Base-by-base conservation (phyloP, 92 coral and sea anemone genomes). In the Scolanthus callimorphus region DNA sequence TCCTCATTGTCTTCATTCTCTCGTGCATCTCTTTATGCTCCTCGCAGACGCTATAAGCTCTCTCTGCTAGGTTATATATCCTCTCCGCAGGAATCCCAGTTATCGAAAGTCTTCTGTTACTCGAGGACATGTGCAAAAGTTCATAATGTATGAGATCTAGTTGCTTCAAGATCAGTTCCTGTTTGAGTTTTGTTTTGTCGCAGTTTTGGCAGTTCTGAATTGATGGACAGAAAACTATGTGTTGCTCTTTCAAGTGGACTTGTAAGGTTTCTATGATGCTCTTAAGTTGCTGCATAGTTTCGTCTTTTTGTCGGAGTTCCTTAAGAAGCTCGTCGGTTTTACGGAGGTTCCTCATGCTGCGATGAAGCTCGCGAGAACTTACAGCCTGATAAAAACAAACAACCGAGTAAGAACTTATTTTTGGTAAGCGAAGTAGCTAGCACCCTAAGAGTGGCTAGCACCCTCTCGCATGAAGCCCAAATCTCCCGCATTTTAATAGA, bases 81-180 rank as follows among this genome's bases (percentile, higher is more conserved):
- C 86, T 62, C 3, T 87, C 96, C 2, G 89, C 53, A 1, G 90
- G 96, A 25, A 87, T 87, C 0, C 96, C 96, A 53, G 82, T 58
- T 17, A 83, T 23, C 9, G 90, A 82, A 17, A 82, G 62, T 24
- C 80, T 52, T 3, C 60, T 65, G 39, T 51, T 59, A 1, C 85
- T 74, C 6, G 59, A 25, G 12, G 51, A 43, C 74, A 83, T 71
- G 51, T 78, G 68, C 30, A 60, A 57, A 0, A 87, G 77, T 31
- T 83, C 82, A 41, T 87, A 71, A 27, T 83, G 83, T 15, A 87
- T 55, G 12, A 87, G 74, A 4, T 81, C 71, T 22, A 83, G 58
- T 25, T 87, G 90, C 24, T 77, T 83, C 26, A 64, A 61, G 13
- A 87, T 56, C 1, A 87, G 86, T 26, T 82, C 90, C 43, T 52